These are phyloP conservation scores for Cantharis flavilabris DNA, from an alignment of 2,888 invertebrate genomes.

Conservation along the genomic window DNA sequence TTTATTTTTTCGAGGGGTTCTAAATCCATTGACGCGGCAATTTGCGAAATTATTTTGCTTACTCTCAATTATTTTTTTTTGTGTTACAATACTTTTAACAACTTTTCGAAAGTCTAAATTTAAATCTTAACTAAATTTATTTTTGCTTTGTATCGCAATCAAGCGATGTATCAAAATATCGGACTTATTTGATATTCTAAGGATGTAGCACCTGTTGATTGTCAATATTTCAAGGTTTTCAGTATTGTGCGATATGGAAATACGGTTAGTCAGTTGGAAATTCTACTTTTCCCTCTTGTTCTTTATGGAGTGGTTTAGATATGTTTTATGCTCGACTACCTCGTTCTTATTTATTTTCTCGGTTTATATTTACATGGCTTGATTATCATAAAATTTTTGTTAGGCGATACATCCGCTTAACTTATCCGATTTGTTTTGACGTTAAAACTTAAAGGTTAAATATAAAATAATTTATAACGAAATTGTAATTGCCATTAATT, in stretches of 20 bases:
- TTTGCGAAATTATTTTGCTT: slow-evolving; percentile 8
- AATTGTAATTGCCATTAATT: neutral
- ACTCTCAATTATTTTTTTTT: neutral
- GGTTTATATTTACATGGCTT: slow-evolving; percentile 21
- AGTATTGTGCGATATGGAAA: slow-evolving; percentile 48
- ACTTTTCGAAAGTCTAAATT: neutral
- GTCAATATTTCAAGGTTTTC: slow-evolving; percentile 51
- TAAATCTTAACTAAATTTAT: neutral
- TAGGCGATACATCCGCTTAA: neutral
- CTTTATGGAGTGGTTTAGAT: slow-evolving; percentile 30
- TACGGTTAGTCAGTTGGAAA: slow-evolving; percentile 48
- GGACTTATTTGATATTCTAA: slow-evolving; percentile 41
- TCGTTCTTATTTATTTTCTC: slow-evolving; percentile 25
- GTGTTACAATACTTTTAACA: neutral
- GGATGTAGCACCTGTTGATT: slow-evolving; percentile 50
- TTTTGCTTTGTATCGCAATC: slow-evolving; percentile 26
- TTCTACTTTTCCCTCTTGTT: slow-evolving; percentile 38
- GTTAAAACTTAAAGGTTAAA: neutral
- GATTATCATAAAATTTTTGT: neutral
- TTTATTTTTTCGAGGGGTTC: slow-evolving; percentile 8
- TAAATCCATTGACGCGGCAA: slow-evolving; percentile 6
- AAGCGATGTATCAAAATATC: slow-evolving; percentile 24
- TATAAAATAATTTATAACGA: too few species aligned
- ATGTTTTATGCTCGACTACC: slow-evolving; percentile 28
- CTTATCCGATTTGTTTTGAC: neutral